Conservation (phyloP, 2,113 vertebrate genomes). For the Argyrosomus japonicus region DNA sequence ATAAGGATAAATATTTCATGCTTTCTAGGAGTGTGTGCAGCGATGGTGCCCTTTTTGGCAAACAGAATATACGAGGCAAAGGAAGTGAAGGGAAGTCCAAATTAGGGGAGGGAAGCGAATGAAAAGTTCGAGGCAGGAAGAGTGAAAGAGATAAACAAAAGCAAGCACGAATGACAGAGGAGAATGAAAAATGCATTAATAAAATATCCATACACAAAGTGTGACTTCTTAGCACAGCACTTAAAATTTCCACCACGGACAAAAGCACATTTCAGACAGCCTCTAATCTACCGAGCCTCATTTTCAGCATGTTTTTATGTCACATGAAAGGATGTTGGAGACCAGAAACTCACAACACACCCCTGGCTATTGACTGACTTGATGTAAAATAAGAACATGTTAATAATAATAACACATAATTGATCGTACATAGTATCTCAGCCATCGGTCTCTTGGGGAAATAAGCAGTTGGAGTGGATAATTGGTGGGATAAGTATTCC, state of each 20-base stretch:
- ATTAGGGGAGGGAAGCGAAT: neutral
- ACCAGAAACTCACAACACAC: slow-evolving; percentile 13
- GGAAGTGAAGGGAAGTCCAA: slow-evolving; percentile 7
- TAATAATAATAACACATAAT: slow-evolving; percentile 24
- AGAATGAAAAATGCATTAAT: neutral
- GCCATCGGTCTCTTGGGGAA: slow-evolving; percentile 30
- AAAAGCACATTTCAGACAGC: neutral
- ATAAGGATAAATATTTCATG: slow-evolving; percentile 59
- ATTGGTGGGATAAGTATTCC: slow-evolving; percentile 54
- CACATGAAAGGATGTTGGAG: neutral
- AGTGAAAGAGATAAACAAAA: neutral
- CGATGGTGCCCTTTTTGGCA: neutral
- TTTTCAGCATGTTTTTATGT: slow-evolving; percentile 14
- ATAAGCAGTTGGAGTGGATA: slow-evolving; percentile 49
- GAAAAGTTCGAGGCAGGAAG: slow-evolving; percentile 5
- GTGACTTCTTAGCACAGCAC: neutral
- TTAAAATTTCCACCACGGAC: neutral
- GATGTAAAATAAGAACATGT: slow-evolving; percentile 36
- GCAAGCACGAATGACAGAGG: neutral
- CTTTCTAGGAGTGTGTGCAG: slow-evolving; percentile 19
- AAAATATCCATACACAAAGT: neutral
- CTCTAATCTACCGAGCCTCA: neutral
- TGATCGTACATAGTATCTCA: slow-evolving; percentile 21
- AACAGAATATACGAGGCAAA: slow-evolving; percentile 2
- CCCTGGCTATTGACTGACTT: slow-evolving; percentile 20